Conservation (phyloP, 2,113 vertebrate genomes). For the Scatophagus argus region DNA sequence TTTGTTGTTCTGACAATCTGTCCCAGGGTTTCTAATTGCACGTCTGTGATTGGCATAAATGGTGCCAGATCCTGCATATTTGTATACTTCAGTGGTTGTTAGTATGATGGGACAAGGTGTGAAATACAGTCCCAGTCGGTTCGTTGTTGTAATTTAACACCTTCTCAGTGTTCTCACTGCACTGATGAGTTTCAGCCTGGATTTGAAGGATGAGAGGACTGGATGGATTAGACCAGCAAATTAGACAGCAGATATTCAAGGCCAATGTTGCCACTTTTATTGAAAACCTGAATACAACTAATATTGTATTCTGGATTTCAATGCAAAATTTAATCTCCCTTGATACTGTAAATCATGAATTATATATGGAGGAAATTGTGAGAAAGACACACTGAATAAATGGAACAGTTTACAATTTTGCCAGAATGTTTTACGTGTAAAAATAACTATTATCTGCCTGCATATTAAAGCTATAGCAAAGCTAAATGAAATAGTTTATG, state of each 20-base stretch:
- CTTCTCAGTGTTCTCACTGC: constrained; percentile 58
- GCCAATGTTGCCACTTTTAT: constrained; percentile 19
- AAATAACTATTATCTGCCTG: neutral
- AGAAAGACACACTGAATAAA: neutral
- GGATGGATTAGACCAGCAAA: constrained; percentile 35
- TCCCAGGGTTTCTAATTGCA: constrained; percentile 50
- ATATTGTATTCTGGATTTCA: neutral
- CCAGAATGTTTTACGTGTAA: too few relatives aligned
- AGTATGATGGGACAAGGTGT: constrained; percentile 66
- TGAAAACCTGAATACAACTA: constrained; percentile 22
- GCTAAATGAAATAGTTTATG: neutral
- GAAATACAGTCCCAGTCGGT: constrained; percentile 60
- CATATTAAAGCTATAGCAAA: neutral
- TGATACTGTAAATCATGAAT: neutral
- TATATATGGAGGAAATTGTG: neutral
- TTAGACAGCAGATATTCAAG: constrained; percentile 30
- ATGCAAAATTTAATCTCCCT: neutral
- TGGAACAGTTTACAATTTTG: neutral
- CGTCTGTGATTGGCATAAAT: constrained; percentile 55
- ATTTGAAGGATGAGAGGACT: constrained; percentile 48
- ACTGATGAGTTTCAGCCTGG: constrained; percentile 46
- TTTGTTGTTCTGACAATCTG: constrained; percentile 26
- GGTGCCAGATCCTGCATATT: constrained; percentile 53
- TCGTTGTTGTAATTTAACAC: constrained; percentile 72
- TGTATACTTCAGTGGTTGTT: constrained; percentile 63